Evolutionary conservation across 23 tunicate species (phyloP), one percentile per base, ranked within the genome.

Genomic region (Diplosoma virens): DNA sequence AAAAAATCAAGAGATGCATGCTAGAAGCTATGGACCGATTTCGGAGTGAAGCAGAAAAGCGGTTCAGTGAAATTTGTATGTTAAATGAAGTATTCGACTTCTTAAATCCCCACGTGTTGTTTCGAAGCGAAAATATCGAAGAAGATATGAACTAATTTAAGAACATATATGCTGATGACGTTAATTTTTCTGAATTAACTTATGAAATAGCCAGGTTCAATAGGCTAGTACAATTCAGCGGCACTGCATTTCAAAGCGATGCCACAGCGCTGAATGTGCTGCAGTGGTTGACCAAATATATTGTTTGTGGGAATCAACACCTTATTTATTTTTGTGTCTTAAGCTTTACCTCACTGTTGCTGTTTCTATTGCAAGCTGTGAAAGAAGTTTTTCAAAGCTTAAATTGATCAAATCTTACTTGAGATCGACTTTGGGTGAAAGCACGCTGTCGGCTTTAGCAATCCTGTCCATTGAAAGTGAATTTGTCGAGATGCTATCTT

Each of bases 21-120:
- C 46, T 72, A 29, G 61, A 50, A 72, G 78, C 78, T 47, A 50
- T 72, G 78, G 78, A 72, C 37, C 36, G 61, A 27, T 72, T 50
- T 72, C 61, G 78, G 61, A 47, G 78, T 50, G 78, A 72, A 72
- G 61, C 78, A 27, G 78, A 72, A 72, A 72, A 72, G 61, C 59
- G 78, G 20, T 48, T 72, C 61, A 47, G 36, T 27, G 53, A 41
- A 68, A 35, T 68, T 17, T n/a, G 20, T 68, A 18, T 26, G 46
- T 14, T 47, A 30, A 72, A 72, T 50, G 78, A 67, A 35, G 74
- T 67, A 67, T 72, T 72, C 61, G 61, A 37, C 78, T 72, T 72
- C 28, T 72, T 72, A 50, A 48, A 72, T 72, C 60, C 60, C 36
- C 78, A 47, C 36, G n/a, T 34, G 21, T 72, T 72, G 78, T 47